phyloP scores from a whole-genome alignment of 2,113 vertebrate genomes.

The Plecotus auritus region DNA sequence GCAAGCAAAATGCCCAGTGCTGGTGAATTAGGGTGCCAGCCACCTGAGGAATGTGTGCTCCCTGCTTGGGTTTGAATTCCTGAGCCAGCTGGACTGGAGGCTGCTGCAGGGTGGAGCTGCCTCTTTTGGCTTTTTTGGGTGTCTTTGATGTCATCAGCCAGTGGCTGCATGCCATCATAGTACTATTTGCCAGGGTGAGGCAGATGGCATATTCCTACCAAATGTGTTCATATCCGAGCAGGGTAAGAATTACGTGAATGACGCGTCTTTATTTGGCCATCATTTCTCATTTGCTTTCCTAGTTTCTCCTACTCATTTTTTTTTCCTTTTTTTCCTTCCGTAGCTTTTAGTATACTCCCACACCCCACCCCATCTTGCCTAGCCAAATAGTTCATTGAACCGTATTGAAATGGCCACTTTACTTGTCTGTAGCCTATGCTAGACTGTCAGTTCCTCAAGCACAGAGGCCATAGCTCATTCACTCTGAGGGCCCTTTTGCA shows the following conservation, averaged over 20 bases:
- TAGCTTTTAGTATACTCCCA: not conserved
- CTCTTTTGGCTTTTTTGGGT: conserved; percentile 46
- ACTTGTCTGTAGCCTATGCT: not conserved
- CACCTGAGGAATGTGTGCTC: accelerated
- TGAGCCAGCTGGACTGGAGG: conserved; percentile 24
- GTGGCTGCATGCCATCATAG: not conserved
- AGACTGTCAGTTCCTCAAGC: not conserved
- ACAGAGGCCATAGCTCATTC: not conserved
- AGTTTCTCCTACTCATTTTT: not conserved
- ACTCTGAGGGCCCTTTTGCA: not conserved
- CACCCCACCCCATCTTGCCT: not conserved
- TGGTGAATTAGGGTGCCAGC: not conserved
- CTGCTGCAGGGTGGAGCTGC: not conserved
- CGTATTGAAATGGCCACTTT: not conserved
- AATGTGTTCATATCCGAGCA: not conserved
- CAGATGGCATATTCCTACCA: conserved; percentile 11
- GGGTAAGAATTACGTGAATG: not conserved
- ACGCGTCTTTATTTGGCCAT: conserved; percentile 21
- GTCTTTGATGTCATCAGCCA: conserved; percentile 53
- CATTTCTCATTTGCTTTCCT: not conserved
- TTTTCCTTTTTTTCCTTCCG: not conserved
- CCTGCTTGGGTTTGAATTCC: conserved; percentile 22
- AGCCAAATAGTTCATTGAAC: not conserved
- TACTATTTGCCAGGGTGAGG: not conserved
- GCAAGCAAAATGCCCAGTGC: not conserved